Conservation (phyloP, 2,888 invertebrate species). For the Acheta domesticus region DNA sequence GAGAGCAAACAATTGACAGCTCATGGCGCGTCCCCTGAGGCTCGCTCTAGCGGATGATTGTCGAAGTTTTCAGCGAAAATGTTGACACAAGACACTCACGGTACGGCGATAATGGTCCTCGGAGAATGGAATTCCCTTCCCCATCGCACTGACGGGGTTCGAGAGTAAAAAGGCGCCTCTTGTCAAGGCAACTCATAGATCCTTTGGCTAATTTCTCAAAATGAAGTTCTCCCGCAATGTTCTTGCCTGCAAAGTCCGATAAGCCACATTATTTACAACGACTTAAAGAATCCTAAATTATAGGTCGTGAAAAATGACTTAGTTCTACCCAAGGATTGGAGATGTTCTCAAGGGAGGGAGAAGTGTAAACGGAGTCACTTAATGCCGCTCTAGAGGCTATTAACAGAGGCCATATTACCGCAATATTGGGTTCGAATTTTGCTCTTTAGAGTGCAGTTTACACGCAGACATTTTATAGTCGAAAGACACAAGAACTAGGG, state of each 20-base stretch:
- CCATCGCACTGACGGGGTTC: not conserved
- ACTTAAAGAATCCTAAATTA: not conserved
- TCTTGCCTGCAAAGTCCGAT: not conserved
- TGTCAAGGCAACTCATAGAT: not conserved
- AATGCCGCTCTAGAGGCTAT: no score
- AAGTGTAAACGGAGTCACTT: no score
- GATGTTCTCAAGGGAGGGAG: no score
- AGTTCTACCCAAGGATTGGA: no score
- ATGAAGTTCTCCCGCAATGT: not conserved
- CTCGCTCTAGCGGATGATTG: constrained; percentile 18
- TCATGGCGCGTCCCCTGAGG: not conserved
- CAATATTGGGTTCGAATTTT: not conserved
- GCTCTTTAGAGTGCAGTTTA: not conserved
- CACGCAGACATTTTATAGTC: not conserved
- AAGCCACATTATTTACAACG: not conserved
- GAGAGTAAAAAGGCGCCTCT: not conserved
- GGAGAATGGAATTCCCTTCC: not conserved
- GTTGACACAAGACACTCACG: constrained; percentile 10
- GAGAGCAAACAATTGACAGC: constrained; percentile 18
- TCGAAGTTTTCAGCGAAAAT: constrained; percentile 7
- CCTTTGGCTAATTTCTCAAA: not conserved
- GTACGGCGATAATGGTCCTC: not conserved
- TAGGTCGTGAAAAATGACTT: not conserved
- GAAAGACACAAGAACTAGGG: no score
- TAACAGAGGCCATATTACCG: no score